Base-by-base conservation (phyloP, 2,797 vertebrate species). In the Myotis daubentonii region DNA sequence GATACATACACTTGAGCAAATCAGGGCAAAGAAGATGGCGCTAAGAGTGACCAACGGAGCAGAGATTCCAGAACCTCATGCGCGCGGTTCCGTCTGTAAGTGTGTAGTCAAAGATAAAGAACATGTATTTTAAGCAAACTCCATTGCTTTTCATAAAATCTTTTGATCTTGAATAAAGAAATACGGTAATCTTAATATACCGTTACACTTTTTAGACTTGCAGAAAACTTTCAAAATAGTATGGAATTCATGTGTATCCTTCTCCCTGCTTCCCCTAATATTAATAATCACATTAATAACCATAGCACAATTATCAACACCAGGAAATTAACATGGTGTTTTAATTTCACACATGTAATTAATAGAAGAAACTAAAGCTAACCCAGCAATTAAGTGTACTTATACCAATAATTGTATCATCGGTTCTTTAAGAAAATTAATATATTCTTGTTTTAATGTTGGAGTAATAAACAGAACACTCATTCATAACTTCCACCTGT, bases 131-230 rank as follows among this genome's bases (percentile, higher is more conserved):
- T 94, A 89, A 85, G 8, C 53, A 90, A 93, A 82, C 8, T 28
- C 38, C 60, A 33, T 68, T 81, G 16, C 33, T 96, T 94, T 74
- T 53, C 36, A 47, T 95, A 87, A 88, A 92, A 47, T 78, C 10
- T 91, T 86, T 89, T 87, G 16, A 91, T 94, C 75, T 94, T 92
- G 28, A 85, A 5, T 83, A 80, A 87, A 92, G 19, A 92, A 91
- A 36, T 23, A 95, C 12, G 8, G 1, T 72, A 55, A 87, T 87
- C 33, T 92, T 93, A 55, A 96, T 90, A 80, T 78, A 86, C 22
- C 55, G 1, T 60, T 85, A 75, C 33, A 68, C 49, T 30, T 81
- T 66, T 89, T 83, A 74, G 20, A 65, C 41, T 88, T 89, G 30
- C 2, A 81, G 62, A 57, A 90, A 90, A 94, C 16, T 86, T 86